Evolutionary conservation across 2,797 vertebrate genomes (phyloP), one percentile per base, ranked within the genome.

Genomic region (Macropodus opercularis): DNA sequence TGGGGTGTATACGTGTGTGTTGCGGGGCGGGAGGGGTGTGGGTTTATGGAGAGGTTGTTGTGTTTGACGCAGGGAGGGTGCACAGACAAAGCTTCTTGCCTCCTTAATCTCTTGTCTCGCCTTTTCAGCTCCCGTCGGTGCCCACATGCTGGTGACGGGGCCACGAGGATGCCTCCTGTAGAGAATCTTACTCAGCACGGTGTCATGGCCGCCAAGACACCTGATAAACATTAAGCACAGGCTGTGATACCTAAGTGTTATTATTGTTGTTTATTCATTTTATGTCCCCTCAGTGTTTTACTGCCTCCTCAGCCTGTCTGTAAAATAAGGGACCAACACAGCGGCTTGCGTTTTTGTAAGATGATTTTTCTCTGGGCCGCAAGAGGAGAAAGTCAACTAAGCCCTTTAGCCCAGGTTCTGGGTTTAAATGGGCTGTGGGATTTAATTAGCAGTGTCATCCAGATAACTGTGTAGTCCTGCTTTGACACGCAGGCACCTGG

Each of bases 161-260:
- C 91, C 71, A 71, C 94, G 92, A 90, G 91, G 90, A 91, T 79
- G 76, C 77, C 90, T 89, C 93, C 94, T 85, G 89, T 85, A 58
- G 94, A 89, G 94, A 92, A 85, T 92, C 93, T 93, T 93, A 93
- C 93, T 93, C 94, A 93, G 92, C 88, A 86, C 91, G 91, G 92
- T 92, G 93, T 93, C 91, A 56, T 79, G 91, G 91, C 90, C 90
- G 86, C 90, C 88, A 81, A 2, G 39, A 84, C 90, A 93, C 90
- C 92, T 91, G 80, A 88, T 92, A 92, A 94, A 92, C 93, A 92
- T 92, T 92, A 93, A 94, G 91, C 87, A 91, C 89, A 88, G 93
- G 80, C 89, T 90, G 89, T 89, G 90, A 76, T 88, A 86, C 72
- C 88, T 90, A 83, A 90, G 87, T 77, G 85, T 92, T 91, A 89